Evolutionary conservation across 1,140 invertebrate species (phyloP).

Genomic region (Lasioglossum baleicum): DNA sequence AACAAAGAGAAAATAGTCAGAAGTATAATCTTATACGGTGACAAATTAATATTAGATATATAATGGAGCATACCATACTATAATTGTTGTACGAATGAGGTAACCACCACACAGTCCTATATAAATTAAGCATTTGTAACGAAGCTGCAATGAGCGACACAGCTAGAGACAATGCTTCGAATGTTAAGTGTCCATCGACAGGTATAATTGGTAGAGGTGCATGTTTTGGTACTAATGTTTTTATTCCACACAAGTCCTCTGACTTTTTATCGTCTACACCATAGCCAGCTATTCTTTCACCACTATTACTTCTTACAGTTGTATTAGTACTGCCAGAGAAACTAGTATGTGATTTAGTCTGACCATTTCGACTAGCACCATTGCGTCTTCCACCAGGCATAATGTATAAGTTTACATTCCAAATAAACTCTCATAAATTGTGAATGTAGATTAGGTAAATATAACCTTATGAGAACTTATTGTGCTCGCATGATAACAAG

Average conservation of each 20-base stretch:
- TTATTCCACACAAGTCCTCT: constrained; percentile 60
- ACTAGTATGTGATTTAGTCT: constrained; percentile 58
- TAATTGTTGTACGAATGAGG: constrained; percentile 93
- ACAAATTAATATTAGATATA: constrained; percentile 53
- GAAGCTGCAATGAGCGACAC: constrained; percentile 87
- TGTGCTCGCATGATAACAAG: too few relatives aligned
- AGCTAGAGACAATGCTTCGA: constrained; percentile 92
- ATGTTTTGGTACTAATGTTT: constrained; percentile 84
- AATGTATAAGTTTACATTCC: constrained; percentile 27
- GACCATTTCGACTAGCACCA: constrained; percentile 66
- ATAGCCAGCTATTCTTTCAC: constrained; percentile 42
- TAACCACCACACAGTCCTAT: constrained; percentile 98
- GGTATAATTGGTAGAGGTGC: constrained; percentile 92
- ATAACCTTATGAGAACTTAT: neutral
- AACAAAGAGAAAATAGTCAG: constrained; percentile 66
- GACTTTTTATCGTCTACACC: constrained; percentile 69
- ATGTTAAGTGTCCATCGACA: constrained; percentile 89
- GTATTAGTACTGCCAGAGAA: constrained; percentile 43
- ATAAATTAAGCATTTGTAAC: constrained; percentile 96
- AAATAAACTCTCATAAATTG: neutral
- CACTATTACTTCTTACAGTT: constrained; percentile 51
- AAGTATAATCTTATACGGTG: constrained; percentile 3
- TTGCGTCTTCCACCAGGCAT: constrained; percentile 75
- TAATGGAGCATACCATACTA: constrained; percentile 86
- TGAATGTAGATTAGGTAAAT: neutral